These are phyloP conservation scores for Hippoglossus hippoglossus DNA, from an alignment of 2,797 vertebrate genomes.

Conservation along the genomic window DNA sequence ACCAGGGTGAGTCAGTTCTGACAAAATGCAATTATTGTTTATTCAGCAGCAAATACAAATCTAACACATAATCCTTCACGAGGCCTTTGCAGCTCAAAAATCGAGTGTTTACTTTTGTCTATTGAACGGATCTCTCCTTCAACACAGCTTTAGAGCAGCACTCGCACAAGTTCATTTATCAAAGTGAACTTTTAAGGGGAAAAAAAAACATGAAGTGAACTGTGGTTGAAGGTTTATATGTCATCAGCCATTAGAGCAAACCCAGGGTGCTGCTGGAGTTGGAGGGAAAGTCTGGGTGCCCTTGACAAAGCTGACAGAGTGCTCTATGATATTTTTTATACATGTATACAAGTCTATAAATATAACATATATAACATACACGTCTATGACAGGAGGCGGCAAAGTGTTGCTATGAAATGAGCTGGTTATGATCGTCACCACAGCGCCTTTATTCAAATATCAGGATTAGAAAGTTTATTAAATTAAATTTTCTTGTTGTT, in stretches of 20 bases:
- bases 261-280: conserved; percentile 35
- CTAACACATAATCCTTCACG: conserved; percentile 23
- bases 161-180: conserved; percentile 56
- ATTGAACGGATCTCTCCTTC: conserved; percentile 35
- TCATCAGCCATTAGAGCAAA: conserved; percentile 59
- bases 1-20: conserved; percentile 18
- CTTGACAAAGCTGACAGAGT: conserved; percentile 50
- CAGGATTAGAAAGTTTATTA: background rate
- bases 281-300: conserved; percentile 39
- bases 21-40: conserved; percentile 28
- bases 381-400: conserved; percentile 4
- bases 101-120: conserved; percentile 21
- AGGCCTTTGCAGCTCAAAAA: conserved; percentile 20
- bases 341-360: conserved; percentile 44
- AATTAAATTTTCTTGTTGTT: background rate
- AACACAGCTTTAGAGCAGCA: conserved; percentile 11
- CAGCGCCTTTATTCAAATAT: background rate
- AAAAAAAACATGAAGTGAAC: conserved; percentile 43
- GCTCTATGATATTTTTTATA: conserved; percentile 23
- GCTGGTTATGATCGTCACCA: background rate
- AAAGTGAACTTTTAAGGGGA: conserved; percentile 59
- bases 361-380: conserved; percentile 43
- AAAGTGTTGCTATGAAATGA: conserved; percentile 5
- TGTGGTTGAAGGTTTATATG: conserved; percentile 62
- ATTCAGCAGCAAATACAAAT: conserved; percentile 17